A percentile compares a stretch with the other conserved stretches of the same genome.
Evolutionary conservation across 2,888 invertebrate genomes (phyloP).

Genomic region (Siphlonurus alternatus): DNA sequence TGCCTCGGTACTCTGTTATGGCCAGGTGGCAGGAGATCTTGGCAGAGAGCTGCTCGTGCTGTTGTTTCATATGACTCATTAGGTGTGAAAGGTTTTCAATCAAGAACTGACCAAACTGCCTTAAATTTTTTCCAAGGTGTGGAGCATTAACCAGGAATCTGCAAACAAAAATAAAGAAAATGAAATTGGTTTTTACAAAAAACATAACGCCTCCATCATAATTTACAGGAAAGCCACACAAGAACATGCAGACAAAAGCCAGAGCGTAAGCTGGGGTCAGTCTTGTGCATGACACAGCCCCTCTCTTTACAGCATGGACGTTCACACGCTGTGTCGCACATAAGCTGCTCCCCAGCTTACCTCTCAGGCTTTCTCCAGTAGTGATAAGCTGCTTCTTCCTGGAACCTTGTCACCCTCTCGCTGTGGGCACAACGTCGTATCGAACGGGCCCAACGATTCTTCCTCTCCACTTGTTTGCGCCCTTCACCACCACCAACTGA

Average conservation of each 20-base stretch:
- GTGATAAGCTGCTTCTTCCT: neutral
- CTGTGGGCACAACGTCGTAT: neutral
- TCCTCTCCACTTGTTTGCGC: no score
- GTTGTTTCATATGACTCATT: constrained; percentile 27
- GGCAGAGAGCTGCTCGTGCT: constrained; percentile 27
- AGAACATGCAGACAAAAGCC: no score
- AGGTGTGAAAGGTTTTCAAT: constrained; percentile 37
- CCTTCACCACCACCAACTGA: neutral
- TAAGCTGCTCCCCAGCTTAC: neutral
- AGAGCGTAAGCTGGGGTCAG: no score
- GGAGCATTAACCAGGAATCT: constrained; percentile 56
- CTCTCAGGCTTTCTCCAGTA: neutral
- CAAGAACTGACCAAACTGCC: constrained; percentile 40
- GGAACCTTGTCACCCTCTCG: no score
- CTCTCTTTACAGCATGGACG: no score
- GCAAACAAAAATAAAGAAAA: constrained; percentile 18
- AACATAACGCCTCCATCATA: no score
- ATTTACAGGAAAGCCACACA: no score
- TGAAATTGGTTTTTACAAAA: no score
- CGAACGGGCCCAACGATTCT: neutral
- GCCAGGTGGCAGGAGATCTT: constrained; percentile 46
- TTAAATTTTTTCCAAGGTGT: constrained; percentile 44
- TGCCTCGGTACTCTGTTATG: constrained; percentile 42
- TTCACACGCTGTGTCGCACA: no score
- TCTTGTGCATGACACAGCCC: no score